Conservation (phyloP, 2,113 vertebrate species). For the Rhombomys opimus region DNA sequence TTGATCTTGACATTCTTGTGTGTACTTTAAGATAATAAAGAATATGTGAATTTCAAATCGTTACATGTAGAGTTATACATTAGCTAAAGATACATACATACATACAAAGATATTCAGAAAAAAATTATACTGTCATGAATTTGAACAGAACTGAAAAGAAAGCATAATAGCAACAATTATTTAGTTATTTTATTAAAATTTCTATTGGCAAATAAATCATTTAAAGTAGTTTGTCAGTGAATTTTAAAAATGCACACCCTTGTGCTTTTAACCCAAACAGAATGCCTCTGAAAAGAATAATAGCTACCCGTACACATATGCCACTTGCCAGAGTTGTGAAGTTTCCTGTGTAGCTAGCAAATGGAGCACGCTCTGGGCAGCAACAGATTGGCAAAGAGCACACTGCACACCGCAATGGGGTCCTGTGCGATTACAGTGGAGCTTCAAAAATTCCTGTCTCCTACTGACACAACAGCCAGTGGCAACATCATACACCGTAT, state of each 20-base stretch:
- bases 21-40: neutral
- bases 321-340: neutral
- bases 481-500: rapidly evolving
- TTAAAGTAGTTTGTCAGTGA: neutral
- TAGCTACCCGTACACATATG: no score
- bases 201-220: slow-evolving; percentile 18
- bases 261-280: neutral
- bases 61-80: neutral
- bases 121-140: neutral
- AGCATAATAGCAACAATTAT: neutral
- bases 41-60: neutral
- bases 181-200: slow-evolving; percentile 1
- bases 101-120: neutral
- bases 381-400: neutral
- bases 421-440: neutral
- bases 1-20: neutral
- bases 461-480: neutral
- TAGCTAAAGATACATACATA: neutral
- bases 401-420: neutral
- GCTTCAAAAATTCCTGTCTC: neutral
- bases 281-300: neutral
- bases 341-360: neutral
- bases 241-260: neutral
- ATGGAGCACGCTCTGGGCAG: neutral
- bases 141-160: neutral